Conservation (phyloP, 2,113 vertebrate species). For the Eptesicus fuscus region DNA sequence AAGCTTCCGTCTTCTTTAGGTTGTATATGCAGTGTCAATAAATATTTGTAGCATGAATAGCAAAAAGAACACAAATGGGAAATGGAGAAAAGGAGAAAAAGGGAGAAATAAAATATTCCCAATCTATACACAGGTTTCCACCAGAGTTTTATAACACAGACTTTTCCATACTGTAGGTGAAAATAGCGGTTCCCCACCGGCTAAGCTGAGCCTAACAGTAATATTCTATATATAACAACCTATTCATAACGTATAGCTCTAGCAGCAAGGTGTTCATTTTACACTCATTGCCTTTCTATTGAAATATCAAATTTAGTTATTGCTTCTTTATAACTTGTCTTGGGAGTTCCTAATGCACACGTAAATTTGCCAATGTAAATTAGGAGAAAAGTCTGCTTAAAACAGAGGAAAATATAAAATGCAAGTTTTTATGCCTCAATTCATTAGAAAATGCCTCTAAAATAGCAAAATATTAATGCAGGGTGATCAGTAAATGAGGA, state of each 20-base stretch:
- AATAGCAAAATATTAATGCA: background rate
- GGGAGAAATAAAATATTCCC: background rate
- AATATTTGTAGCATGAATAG: constrained; percentile 1
- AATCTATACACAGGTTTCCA: background rate
- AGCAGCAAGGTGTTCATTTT: background rate
- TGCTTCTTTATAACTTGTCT: background rate
- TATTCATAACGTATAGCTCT: background rate
- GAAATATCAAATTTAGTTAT: background rate
- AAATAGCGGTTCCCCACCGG: background rate
- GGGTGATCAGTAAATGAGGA: background rate
- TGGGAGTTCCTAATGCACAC: background rate
- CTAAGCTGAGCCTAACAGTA: background rate
- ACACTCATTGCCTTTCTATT: background rate
- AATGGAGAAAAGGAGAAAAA: background rate
- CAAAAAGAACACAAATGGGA: constrained; percentile 22
- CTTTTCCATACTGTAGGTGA: background rate
- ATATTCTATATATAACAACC: background rate
- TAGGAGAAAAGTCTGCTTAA: background rate
- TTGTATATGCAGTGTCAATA: background rate
- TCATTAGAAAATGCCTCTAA: constrained; percentile 12
- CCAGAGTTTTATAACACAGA: background rate
- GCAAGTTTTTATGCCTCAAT: background rate
- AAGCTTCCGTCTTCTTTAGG: background rate
- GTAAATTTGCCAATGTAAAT: background rate
- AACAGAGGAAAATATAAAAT: constrained; percentile 15